A percentile compares a stretch with the other conserved stretches of the same genome.
Conservation (phyloP, 2,113 vertebrate genomes). For the Terrapene triunguis region DNA sequence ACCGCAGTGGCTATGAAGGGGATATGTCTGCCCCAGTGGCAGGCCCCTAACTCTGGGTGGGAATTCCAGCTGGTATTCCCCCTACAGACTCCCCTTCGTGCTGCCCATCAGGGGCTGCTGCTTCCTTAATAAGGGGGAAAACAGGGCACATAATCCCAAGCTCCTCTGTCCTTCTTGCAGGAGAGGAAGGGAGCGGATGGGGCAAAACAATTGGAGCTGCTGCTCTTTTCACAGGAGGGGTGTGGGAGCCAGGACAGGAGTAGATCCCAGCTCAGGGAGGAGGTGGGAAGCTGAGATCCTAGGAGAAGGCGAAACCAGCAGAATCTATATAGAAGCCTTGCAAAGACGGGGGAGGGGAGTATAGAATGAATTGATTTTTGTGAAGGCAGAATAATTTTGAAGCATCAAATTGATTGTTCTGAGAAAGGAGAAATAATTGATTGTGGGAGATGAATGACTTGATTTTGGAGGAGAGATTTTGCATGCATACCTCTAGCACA, state of each 20-base stretch:
- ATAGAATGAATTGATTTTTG: conserved; percentile 1
- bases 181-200: neutral
- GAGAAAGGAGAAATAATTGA: neutral
- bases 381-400: neutral
- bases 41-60: neutral
- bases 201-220: neutral
- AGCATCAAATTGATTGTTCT: neutral
- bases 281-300: neutral
- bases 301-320: neutral
- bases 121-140: conserved; percentile 19
- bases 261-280: neutral
- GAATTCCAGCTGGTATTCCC: neutral
- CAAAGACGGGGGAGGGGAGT: neutral
- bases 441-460: neutral
- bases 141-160: neutral
- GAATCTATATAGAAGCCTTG: neutral
- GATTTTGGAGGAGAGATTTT: conserved; percentile 28
- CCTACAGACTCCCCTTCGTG: neutral
- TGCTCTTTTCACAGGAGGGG: neutral
- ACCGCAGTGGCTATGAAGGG: neutral
- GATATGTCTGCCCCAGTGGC: neutral
- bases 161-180: neutral
- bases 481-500: neutral
- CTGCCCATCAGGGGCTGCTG: neutral
- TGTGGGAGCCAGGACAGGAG: neutral